Evolutionary conservation across 2,888 invertebrate species (phyloP).

Genomic region (Podabrus alpinus): DNA sequence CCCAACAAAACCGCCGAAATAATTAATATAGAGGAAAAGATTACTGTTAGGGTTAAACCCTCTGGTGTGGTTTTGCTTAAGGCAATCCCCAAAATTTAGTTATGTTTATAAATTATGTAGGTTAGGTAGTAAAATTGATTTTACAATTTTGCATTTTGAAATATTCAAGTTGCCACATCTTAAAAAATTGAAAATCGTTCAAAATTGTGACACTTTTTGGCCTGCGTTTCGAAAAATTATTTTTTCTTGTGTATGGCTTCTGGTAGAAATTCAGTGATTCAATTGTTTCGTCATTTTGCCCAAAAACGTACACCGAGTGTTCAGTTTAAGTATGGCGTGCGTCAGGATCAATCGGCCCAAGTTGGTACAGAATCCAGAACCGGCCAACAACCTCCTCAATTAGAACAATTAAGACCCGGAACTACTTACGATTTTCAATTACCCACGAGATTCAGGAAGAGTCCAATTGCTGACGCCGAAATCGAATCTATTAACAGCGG

Average conservation of each 20-base stretch:
- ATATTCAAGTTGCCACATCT: background rate
- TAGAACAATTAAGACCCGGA: background rate
- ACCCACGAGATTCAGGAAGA: background rate
- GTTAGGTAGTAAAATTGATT: background rate
- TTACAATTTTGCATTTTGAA: background rate
- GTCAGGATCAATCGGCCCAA: background rate
- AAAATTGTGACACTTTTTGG: background rate
- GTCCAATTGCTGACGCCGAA: background rate
- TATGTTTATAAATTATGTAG: too few species aligned
- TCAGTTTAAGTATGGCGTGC: background rate
- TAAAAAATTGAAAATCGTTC: slow-evolving; percentile 3
- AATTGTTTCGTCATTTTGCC: background rate
- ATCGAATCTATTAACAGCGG: slow-evolving; percentile 14
- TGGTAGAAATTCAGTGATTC: background rate
- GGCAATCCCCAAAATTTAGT: background rate
- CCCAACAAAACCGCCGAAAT: background rate
- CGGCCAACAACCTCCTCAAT: background rate
- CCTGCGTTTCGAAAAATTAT: background rate
- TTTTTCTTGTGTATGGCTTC: background rate
- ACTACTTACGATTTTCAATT: background rate
- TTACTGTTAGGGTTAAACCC: slow-evolving; percentile 35
- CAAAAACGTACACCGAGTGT: background rate
- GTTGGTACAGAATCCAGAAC: background rate
- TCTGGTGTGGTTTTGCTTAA: slow-evolving; percentile 30
- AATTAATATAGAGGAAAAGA: slow-evolving; percentile 14